These are phyloP conservation scores for Miichthys miiuy DNA, from an alignment of 2,797 vertebrate species.

Conservation along the genomic window DNA sequence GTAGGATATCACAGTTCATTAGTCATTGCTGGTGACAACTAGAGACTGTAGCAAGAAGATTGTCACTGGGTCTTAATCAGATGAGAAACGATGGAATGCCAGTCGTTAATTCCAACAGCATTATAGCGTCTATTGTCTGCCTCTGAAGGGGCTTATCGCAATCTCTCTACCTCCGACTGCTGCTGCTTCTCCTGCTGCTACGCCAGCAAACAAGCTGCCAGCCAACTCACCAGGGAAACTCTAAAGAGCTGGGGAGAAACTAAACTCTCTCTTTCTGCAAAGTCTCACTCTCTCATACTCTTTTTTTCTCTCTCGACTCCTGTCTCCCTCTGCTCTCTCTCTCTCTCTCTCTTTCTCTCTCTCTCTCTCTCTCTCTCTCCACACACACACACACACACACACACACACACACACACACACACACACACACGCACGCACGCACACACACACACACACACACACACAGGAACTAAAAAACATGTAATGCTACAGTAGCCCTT, in stretches of 20 bases:
- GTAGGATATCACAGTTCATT: constrained; percentile 83
- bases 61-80: constrained; percentile 80
- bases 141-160: constrained; percentile 73
- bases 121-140: constrained; percentile 73
- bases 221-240: constrained; percentile 72
- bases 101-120: constrained; percentile 74
- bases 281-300: constrained; percentile 58
- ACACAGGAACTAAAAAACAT: constrained; percentile 36
- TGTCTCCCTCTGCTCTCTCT: constrained; percentile 20
- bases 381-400: constrained; percentile 19
- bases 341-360: neutral
- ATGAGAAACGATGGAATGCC: constrained; percentile 78
- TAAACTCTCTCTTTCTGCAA: constrained; percentile 68
- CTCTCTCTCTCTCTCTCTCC: neutral
- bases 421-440: constrained; percentile 26
- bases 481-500: constrained; percentile 58
- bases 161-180: constrained; percentile 69
- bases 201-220: constrained; percentile 75
- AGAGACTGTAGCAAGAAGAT: constrained; percentile 75
- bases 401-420: constrained; percentile 26
- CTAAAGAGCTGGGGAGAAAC: constrained; percentile 68
- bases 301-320: constrained; percentile 31
- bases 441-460: constrained; percentile 20
- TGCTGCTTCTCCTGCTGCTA: constrained; percentile 61
- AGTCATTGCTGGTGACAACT: constrained; percentile 80